Evolutionary conservation across 2,888 invertebrate genomes (phyloP), one percentile per base, ranked within the genome.

Genomic region (Nymphalis polychloros): DNA sequence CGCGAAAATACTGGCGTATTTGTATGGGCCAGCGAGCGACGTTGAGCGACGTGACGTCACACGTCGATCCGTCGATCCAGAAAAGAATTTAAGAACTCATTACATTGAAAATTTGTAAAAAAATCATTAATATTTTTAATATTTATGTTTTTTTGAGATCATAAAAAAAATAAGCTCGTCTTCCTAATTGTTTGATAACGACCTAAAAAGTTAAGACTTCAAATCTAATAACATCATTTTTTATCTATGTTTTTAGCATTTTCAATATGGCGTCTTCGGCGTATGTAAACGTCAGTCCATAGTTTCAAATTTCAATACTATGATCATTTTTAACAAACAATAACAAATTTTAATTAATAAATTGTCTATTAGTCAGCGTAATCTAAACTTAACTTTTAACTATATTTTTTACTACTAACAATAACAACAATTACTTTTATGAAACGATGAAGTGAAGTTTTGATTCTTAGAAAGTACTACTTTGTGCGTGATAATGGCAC

Each of bases 401-500:
- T 16, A 23, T 16, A 27, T 1, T 20, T 52, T 52, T 10, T 13
- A 6, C 13, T 4, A 27, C 1, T 20, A 16, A 52, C 52, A 5
- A 27, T 27, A 52, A 23, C 8, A 13, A 52, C 23, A 52, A 5
- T 10, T 20, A 20, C 10, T 50, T 20, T 8, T 55, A 23, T 52
- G 17, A 52, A 52, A 46, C 27, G 59, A 59, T 55, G 55, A 55
- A 65, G 59, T 59, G 59, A 41, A 23, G 2, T 41, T 41, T 35
- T 16, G 16, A 23, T 16, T 17, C 17, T 8, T 16, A 59, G 46
- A 27, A 65, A 35, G 59, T 50, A 48, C 16, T 50, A 48, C 2
- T 19, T 57, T 49, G 2, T 35, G 35, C 20, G 62, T 63, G 6
- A 35, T 19, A 55, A 91, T 91, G 91, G 84, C 91, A 19, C 89